Percentiles rank a stretch among this genome's conserved stretches.
These are phyloP conservation scores for Arremon brunneinucha DNA, from an alignment of 2,797 vertebrate genomes.

Conservation along the genomic window DNA sequence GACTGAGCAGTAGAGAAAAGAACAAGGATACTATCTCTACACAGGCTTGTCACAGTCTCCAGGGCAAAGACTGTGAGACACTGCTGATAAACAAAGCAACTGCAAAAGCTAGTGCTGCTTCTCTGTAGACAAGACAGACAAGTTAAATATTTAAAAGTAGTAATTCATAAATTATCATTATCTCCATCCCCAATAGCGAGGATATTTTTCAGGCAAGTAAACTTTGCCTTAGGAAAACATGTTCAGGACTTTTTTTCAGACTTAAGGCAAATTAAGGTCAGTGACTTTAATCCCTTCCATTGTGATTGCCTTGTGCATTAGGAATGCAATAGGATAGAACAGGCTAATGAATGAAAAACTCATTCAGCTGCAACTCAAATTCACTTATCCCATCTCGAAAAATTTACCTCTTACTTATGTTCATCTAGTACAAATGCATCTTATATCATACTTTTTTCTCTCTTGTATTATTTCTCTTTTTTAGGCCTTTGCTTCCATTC, in stretches of 20 bases:
- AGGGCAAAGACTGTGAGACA: constrained; percentile 6
- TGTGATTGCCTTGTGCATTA: constrained; percentile 17
- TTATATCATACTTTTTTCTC: neutral
- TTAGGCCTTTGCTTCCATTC: neutral
- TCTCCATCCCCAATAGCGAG: neutral
- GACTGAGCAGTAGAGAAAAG: constrained; percentile 18
- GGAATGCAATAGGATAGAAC: neutral
- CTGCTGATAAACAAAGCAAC: constrained; percentile 31
- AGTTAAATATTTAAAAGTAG: constrained; percentile 20
- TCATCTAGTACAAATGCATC: neutral
- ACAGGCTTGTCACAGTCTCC: constrained; percentile 6
- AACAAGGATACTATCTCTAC: constrained; percentile 26
- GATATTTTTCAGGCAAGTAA: constrained; percentile 26
- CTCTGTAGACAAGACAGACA: neutral
- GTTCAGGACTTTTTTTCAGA: constrained; percentile 4
- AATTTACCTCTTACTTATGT: neutral
- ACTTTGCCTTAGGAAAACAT: constrained; percentile 3
- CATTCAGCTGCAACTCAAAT: neutral
- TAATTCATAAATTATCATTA: neutral
- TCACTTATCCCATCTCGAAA: neutral
- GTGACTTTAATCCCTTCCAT: constrained; percentile 31
- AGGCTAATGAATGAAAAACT: constrained; percentile 38
- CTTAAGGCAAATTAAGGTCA: constrained; percentile 47
- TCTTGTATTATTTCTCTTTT: neutral
- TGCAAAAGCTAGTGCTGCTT: neutral